Base-by-base conservation (phyloP, 2,113 vertebrate species). In the Scomber japonicus region DNA sequence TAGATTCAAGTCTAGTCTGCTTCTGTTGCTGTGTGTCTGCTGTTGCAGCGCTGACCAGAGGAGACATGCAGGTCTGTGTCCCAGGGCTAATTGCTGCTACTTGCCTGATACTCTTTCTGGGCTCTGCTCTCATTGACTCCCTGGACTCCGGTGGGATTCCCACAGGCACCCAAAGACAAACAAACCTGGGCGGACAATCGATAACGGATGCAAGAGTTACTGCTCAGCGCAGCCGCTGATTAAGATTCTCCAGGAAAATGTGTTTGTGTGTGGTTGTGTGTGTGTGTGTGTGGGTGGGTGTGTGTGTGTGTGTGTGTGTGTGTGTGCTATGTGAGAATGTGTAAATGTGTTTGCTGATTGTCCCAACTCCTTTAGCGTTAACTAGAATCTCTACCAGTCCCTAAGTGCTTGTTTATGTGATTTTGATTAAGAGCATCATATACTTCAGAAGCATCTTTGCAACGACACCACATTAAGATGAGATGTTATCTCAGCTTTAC, bases 101-200 rank as follows among this genome's bases (percentile, higher is more conserved):
- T 73, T 81, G 85, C 87, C 86, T 82, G 82, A 88, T 84, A 83
- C 85, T 92, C 90, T 91, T 88, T 78, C 84, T 72, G 76, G 65
- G 82, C 83, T 82, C 64, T 50, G 12, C 73, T 91, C 84, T 90
- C 88, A 90, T 90, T 90, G 93, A 93, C 88, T 92, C 83, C 84
- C 69, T 14, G 78, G 85, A 83, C 89, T 86, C 86, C 83, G 45
- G 81, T 72, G 86, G 75, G 80, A 88, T 87, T 89, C 89, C 84
- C 86, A 80, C 56, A 84, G 85, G 90, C 84, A 83, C 88, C 86
- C 68, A 87, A 90, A 93, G 91, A 93, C 92, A 93, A 93, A 94
- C 93, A 93, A 91, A 93, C 88, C 88, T 80, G 82, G 86, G 84
- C 84, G 87, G 89, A 75, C 83, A 74, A 93, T 94, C 93, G 66